phyloP scores from a whole-genome alignment of 2,888 invertebrate genomes.

The Drosophila rubida region DNA sequence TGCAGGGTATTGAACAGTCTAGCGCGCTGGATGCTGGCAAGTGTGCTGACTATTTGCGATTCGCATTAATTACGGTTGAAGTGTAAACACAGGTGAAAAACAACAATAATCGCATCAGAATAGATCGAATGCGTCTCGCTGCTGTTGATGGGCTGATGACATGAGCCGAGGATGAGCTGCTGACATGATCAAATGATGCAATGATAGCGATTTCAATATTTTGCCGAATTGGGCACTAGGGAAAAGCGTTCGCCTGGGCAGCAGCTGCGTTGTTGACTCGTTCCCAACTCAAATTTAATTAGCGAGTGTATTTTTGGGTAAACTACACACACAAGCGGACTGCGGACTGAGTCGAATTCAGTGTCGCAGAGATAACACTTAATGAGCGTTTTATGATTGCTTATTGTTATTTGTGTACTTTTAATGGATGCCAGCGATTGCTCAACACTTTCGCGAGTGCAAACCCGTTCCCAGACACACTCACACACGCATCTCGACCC shows the following conservation, averaged over 20 bases:
- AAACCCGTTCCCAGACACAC: conserved; percentile 20
- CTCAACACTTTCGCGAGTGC: conserved; percentile 1
- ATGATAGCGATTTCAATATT: conserved; percentile 2
- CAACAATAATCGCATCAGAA: conserved; percentile 28
- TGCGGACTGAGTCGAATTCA: conserved; percentile 4
- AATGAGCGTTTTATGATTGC: conserved; percentile 40
- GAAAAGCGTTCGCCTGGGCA: background rate
- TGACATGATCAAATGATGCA: background rate
- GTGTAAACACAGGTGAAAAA: conserved; percentile 38
- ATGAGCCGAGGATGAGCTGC: conserved; percentile 5
- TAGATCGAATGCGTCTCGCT: conserved; percentile 11
- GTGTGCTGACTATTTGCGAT: conserved; percentile 27
- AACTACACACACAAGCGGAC: conserved; percentile 9
- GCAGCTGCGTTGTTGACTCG: background rate
- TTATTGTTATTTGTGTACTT: conserved; percentile 20
- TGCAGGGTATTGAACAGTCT: conserved; percentile 13
- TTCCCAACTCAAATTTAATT: conserved; percentile 3
- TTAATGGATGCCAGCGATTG: conserved; percentile 14
- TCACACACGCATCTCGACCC: too few species aligned
- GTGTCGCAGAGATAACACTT: conserved; percentile 18
- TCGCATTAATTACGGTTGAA: conserved; percentile 44
- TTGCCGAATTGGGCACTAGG: background rate
- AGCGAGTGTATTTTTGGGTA: conserved; percentile 12
- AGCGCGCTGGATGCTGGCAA: background rate
- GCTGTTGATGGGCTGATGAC: background rate